These are phyloP conservation scores for Schizopygopsis malacanthus DNA, from an alignment of 2,797 vertebrate species.

Conservation along the genomic window DNA sequence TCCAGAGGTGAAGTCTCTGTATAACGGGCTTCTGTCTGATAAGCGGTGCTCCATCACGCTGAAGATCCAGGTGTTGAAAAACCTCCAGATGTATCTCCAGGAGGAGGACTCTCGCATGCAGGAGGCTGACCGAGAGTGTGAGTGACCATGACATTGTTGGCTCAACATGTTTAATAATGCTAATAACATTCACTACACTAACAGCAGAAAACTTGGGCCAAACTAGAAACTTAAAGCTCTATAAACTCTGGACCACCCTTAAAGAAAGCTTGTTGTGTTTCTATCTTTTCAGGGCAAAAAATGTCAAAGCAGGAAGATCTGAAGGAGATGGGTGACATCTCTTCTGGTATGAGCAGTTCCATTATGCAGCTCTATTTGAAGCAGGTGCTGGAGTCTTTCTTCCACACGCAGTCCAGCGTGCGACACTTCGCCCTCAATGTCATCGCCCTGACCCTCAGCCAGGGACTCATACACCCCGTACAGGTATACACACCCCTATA, in stretches of 20 bases:
- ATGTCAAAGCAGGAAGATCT: conserved; percentile 96
- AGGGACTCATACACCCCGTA: conserved; percentile 96
- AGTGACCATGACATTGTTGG: conserved; percentile 61
- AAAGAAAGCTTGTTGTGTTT: neutral
- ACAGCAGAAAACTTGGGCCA: neutral
- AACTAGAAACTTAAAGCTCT: neutral
- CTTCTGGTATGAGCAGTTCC: conserved; percentile 98
- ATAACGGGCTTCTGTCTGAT: conserved; percentile 94
- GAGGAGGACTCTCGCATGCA: conserved; percentile 98
- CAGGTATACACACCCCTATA: conserved; percentile 74
- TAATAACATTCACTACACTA: neutral
- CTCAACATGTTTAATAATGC: neutral
- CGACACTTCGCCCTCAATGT: conserved; percentile 96
- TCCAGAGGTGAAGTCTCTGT: conserved; percentile 93
- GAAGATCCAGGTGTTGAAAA: conserved; percentile 98
- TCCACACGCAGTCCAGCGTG: conserved; percentile 91
- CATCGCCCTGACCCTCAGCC: conserved; percentile 95
- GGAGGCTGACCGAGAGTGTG: conserved; percentile 96
- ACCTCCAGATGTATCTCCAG: conserved; percentile 97
- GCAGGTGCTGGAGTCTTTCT: conserved; percentile 96
- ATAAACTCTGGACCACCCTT: neutral
- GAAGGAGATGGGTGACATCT: conserved; percentile 99
- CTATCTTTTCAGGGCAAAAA: conserved; percentile 87
- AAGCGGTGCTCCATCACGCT: conserved; percentile 89
- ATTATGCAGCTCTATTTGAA: conserved; percentile 99